Evolutionary conservation across 2,113 vertebrate genomes (phyloP), one percentile per base, ranked within the genome.

Genomic region (Hassar affinis): DNA sequence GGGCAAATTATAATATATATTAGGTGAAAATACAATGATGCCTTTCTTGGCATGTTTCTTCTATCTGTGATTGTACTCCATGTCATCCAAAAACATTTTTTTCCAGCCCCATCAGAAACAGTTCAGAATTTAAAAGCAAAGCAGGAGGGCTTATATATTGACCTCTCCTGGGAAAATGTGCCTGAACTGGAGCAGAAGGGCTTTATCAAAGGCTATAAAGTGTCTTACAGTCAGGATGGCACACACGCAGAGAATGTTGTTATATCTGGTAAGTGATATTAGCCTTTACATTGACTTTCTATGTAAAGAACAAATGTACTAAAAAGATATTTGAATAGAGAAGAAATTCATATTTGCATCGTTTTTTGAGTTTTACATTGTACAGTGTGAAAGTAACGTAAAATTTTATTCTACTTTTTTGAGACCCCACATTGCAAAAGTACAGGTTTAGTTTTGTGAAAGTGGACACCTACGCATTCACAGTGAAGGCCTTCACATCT

Each of bases 191-290:
- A 84, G 20, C 91, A 89, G 85, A 74, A 42, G 0, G 91, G 92
- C 10, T 90, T 89, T 33, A 91, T 94, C 78, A 30, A 1, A 0
- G 89, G 91, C n/a, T 94, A 93, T 49, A 57, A 33, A 6, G 69
- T 94, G 12, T 79, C 22, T 42, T 45, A 30, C 49, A 62, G 14
- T 52, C 7, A 2, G 7, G 4, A 12, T 33, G 18, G 77, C 11
- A 12, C 4, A 6, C n/a, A 20, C 0, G 0, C 1, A 0, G 4
- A 1, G 3, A 11, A 54, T 17, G 22, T 10, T 64, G 56, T 84
- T 3, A 52, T 12, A 6, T 1, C 1, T 82, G 54, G 85, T 72
- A n/a, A 71, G 80, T 80, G 74, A 68, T 9, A 27, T 35, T 75
- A 20, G 5, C 27, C n/a, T 30, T 42, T 25, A 38, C 2, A 11